Conservation (phyloP, 2,888 invertebrate genomes). For the Xestia c-nigrum region DNA sequence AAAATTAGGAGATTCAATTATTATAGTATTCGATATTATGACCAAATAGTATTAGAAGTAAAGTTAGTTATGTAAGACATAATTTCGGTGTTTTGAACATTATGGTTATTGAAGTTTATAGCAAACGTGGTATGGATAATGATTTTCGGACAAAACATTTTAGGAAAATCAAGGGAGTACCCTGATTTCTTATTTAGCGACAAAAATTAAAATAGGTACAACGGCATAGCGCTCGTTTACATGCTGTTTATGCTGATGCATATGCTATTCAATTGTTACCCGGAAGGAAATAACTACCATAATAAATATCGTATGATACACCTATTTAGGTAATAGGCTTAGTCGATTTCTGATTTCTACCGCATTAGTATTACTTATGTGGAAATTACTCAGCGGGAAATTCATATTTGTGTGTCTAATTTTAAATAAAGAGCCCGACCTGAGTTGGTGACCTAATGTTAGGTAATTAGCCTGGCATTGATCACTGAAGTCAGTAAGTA, state of each 20-base stretch:
- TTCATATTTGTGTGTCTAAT: not conserved
- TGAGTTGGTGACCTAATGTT: not conserved
- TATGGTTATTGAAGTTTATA: too few relatives aligned
- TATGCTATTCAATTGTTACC: not conserved
- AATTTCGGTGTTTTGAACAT: too few relatives aligned
- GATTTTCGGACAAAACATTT: too few relatives aligned
- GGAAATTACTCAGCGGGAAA: conserved; percentile 16
- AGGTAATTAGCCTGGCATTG: not conserved
- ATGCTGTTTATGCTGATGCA: not conserved
- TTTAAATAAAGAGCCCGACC: not conserved
- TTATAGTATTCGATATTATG: too few relatives aligned
- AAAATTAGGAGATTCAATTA: too few relatives aligned
- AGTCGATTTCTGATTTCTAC: conserved; percentile 5
- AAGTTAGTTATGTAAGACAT: too few relatives aligned
- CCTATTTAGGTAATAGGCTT: not conserved
- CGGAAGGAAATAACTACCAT: conserved; percentile 4
- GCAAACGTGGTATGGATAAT: too few relatives aligned
- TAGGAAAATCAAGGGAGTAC: too few relatives aligned
- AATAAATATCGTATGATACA: conserved; percentile 2
- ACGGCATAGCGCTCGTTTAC: not conserved
- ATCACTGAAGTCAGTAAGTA: not conserved
- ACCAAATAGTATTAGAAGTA: too few relatives aligned
- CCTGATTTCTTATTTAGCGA: not conserved
- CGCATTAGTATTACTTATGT: not conserved
- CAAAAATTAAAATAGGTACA: not conserved